Evolutionary conservation across 2,888 invertebrate species (phyloP).

Genomic region (Harpalus rufipes): DNA sequence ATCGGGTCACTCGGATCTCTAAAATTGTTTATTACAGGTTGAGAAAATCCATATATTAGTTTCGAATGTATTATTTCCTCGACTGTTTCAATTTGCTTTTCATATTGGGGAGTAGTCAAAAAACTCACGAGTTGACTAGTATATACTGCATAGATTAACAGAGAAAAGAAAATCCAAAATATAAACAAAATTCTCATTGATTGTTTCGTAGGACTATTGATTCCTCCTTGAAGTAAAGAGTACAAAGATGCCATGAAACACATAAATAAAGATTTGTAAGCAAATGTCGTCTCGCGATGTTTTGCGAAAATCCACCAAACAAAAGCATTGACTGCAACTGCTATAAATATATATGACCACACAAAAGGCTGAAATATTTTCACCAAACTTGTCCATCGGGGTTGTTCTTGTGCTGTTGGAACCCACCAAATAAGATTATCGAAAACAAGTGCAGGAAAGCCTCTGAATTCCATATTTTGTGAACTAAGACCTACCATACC

Average conservation of each 20-base stretch:
- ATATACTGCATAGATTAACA: not conserved
- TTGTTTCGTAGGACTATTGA: not conserved
- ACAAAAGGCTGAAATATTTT: constrained; percentile 49
- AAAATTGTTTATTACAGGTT: not conserved
- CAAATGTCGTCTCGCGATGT: not conserved
- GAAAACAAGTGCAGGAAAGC: not conserved
- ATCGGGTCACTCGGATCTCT: not conserved
- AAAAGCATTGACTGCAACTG: not conserved
- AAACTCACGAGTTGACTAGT: constrained; percentile 33
- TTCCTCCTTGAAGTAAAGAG: constrained; percentile 31
- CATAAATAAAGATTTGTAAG: not conserved
- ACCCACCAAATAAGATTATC: constrained; percentile 55
- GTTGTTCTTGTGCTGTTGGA: constrained; percentile 43
- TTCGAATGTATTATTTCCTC: constrained; percentile 27
- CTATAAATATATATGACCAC: constrained; percentile 26
- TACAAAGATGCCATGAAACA: constrained; percentile 1
- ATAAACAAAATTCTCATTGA: constrained; percentile 44
- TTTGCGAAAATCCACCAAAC: constrained; percentile 16
- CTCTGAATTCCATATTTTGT: not conserved
- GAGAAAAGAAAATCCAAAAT: constrained; percentile 27
- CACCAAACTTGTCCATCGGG: constrained; percentile 61
- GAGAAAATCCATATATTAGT: constrained; percentile 22
- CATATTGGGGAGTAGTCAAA: constrained; percentile 21
- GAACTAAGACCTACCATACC: not conserved
- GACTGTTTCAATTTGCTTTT: constrained; percentile 23